Evolutionary conservation across 2,888 invertebrate species (phyloP).

Genomic region (Hydropsyche betteni): DNA sequence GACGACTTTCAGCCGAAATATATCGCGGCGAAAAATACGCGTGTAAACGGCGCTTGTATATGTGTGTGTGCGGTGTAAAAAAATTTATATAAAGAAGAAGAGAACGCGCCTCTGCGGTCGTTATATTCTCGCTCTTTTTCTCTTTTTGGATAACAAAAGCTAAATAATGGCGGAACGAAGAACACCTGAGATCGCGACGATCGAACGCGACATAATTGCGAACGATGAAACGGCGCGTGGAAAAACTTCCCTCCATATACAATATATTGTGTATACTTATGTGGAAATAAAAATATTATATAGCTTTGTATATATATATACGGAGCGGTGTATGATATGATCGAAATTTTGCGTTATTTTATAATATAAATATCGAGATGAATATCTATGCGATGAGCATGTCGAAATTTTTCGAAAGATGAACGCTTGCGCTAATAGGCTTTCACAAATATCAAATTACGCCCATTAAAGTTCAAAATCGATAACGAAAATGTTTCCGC

Average conservation of each 20-base stretch:
- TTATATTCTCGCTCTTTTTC: conserved; percentile 9
- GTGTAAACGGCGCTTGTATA: background rate
- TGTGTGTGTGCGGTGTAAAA: background rate
- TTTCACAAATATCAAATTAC: conserved; percentile 3
- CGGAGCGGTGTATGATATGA: too few species aligned
- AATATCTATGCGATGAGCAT: too few species aligned
- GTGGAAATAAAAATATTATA: too few species aligned
- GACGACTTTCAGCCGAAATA: conserved; percentile 28
- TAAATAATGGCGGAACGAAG: conserved; percentile 26
- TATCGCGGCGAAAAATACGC: conserved; percentile 12
- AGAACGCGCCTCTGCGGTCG: conserved; percentile 9
- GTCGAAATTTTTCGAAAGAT: too few species aligned
- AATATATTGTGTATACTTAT: too few species aligned
- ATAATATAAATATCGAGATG: too few species aligned
- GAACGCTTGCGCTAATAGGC: too few species aligned
- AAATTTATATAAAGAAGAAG: background rate
- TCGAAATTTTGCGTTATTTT: too few species aligned
- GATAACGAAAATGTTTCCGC: background rate
- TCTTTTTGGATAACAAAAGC: conserved; percentile 27
- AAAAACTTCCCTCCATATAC: too few species aligned
- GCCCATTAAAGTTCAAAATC: conserved; percentile 13
- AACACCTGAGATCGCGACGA: conserved; percentile 30
- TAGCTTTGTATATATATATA: too few species aligned
- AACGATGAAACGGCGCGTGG: background rate
- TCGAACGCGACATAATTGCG: conserved; percentile 27